Conservation (phyloP, 92 coral and sea anemone species). For the Palythoa grandis region DNA sequence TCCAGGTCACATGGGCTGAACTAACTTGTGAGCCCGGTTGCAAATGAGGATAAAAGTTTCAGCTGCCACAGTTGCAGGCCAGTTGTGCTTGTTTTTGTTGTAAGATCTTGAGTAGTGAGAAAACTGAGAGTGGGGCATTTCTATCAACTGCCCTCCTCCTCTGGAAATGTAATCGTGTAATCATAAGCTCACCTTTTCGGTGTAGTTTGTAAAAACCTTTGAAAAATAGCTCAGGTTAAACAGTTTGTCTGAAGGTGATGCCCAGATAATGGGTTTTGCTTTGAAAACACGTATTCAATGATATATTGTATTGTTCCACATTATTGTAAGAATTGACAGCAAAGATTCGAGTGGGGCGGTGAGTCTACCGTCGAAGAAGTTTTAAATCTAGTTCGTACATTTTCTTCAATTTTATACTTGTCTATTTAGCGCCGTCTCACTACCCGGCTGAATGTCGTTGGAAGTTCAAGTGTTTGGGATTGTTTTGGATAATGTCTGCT, state of each 20-base stretch:
- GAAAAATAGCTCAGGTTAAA: neutral
- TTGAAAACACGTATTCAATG: neutral
- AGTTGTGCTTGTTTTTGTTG: conserved; percentile 38
- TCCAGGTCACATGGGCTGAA: conserved; percentile 21
- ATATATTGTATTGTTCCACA: neutral
- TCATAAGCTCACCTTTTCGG: conserved; percentile 3
- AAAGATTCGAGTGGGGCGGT: neutral
- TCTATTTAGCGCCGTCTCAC: neutral
- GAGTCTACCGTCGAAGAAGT: neutral
- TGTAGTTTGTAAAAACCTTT: conserved; percentile 15
- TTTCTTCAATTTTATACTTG: neutral
- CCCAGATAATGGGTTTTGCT: conserved; percentile 24
- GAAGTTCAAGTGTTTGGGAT: neutral
- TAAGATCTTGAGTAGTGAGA: conserved; percentile 32
- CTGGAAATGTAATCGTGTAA: conserved; percentile 24
- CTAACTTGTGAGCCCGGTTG: conserved; percentile 10
- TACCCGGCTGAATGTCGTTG: neutral
- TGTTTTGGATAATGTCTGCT: neutral
- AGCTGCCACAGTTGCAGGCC: conserved; percentile 32
- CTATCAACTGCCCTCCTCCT: neutral
- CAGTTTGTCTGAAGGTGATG: conserved; percentile 33
- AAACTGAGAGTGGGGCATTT: neutral
- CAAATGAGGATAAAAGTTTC: conserved; percentile 42
- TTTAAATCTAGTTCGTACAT: neutral
- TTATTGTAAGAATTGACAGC: neutral